Evolutionary conservation across 2,797 vertebrate species (phyloP), one percentile per base, ranked within the genome.

Genomic region (Syndactyla subalaris): DNA sequence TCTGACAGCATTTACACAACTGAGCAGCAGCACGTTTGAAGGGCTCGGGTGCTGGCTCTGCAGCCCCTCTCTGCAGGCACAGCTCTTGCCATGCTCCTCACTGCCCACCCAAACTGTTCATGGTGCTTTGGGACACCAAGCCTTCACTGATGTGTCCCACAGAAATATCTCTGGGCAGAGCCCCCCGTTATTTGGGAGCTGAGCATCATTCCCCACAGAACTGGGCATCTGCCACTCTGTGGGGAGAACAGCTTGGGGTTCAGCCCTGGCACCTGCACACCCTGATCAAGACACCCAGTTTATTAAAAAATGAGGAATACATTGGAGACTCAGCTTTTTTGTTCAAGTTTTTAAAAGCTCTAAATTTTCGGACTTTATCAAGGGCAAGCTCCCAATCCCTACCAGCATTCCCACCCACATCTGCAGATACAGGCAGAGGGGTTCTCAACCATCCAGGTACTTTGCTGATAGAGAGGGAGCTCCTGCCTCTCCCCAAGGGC

Each of bases 21-120:
- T 0, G 1, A 87, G 55, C 36, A 19, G 65, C 15, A 20, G 43
- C 77, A 16, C 5, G 2, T 29, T 4, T 0, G 1, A 20, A 19
- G 2, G 21, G 10, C 38, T 10, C 0, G 1, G 2, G 4, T 1
- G 1, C 9, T 0, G 34, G 39, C 61, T 39, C 8, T 5, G n/a
- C 11, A 2, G 19, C 48, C 23, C 8, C 30, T 23, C 14, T 0
- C 41, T 3, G 49, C 66, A 6, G 12, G 5, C 15, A 22, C 45
- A 6, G 63, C 22, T 2, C 41, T 39, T 12, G 26, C 36, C 55
- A 39, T 3, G 66, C 14, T 7, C 32, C 26, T 1, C 32, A 1
- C 0, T 55, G 46, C 10, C 76, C 19, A 12, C 55, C 54, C 71
- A 38, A 18, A 38, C 7, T 26, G 57, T 63, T 20, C 63, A 13